phyloP scores from a whole-genome alignment of 1,140 invertebrate species.

The Bursaphelenchus mucronatus region DNA sequence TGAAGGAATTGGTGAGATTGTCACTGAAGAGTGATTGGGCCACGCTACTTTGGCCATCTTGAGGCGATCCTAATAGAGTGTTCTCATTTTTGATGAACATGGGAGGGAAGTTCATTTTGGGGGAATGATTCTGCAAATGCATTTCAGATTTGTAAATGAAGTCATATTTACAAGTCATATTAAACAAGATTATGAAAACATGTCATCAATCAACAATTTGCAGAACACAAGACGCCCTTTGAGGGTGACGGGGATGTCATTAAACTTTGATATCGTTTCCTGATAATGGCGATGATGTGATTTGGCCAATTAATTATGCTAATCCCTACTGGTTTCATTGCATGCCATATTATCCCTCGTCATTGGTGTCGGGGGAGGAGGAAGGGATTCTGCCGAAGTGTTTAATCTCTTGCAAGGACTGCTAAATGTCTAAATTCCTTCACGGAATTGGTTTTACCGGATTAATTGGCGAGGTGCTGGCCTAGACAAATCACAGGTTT shows the following conservation, averaged over 20 bases:
- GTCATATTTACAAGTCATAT: not conserved
- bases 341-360: too few relatives aligned
- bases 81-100: conserved; percentile 19
- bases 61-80: not conserved
- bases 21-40: conserved; percentile 11
- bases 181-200: not conserved
- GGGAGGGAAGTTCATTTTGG: conserved; percentile 12
- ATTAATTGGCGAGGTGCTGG: too few relatives aligned
- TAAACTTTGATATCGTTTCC: not conserved
- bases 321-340: too few relatives aligned
- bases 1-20: conserved; percentile 1
- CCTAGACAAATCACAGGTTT: too few relatives aligned
- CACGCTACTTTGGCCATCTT: not conserved
- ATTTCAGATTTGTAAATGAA: not conserved
- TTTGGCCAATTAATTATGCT: too few relatives aligned
- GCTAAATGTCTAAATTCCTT: too few relatives aligned
- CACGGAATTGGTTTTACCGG: too few relatives aligned
- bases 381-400: too few relatives aligned
- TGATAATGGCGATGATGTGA: not conserved
- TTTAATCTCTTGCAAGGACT: too few relatives aligned
- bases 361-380: too few relatives aligned
- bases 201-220: conserved; percentile 6
- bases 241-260: too few relatives aligned
- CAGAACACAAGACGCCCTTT: not conserved
- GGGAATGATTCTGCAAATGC: conserved; percentile 14